Evolutionary conservation across 2,888 invertebrate genomes (phyloP).

Genomic region (Epistrophella euchroma): DNA sequence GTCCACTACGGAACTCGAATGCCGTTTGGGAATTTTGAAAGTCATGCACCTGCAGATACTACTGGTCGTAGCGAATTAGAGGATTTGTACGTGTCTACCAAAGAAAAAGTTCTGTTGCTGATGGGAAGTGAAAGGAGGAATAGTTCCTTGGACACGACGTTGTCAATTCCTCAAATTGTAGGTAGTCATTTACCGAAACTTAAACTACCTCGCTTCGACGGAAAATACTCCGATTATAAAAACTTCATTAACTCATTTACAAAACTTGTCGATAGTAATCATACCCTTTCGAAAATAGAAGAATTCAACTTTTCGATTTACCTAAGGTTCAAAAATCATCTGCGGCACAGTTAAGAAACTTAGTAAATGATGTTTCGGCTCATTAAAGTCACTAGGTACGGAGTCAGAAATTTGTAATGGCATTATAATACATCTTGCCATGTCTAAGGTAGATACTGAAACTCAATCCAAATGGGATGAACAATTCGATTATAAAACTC

Average conservation of each 20-base stretch:
- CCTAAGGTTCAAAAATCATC: neutral
- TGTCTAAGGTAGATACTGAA: conserved; percentile 24
- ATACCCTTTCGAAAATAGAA: conserved; percentile 42
- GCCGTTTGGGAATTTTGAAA: neutral
- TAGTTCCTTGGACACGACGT: conserved; percentile 5
- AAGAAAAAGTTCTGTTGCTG: neutral
- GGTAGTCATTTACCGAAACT: conserved; percentile 34
- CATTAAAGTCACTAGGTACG: conserved; percentile 5
- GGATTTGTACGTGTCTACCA: neutral
- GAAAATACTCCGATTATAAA: conserved; percentile 5
- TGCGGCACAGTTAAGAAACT: neutral
- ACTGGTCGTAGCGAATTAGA: neutral
- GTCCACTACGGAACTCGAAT: no score
- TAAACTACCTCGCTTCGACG: conserved; percentile 29
- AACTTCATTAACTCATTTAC: conserved; percentile 49
- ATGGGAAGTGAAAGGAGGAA: conserved; percentile 2
- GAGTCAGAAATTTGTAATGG: conserved; percentile 2
- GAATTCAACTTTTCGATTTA: conserved; percentile 37
- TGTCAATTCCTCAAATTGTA: conserved; percentile 20
- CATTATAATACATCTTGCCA: neutral
- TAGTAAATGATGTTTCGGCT: conserved; percentile 31
- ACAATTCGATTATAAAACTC: neutral
- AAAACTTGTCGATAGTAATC: conserved; percentile 42
- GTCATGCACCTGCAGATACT: neutral
- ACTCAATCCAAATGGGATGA: conserved; percentile 36